Conservation (phyloP, 2,797 vertebrate species). For the Sebastes hopkinsi region DNA sequence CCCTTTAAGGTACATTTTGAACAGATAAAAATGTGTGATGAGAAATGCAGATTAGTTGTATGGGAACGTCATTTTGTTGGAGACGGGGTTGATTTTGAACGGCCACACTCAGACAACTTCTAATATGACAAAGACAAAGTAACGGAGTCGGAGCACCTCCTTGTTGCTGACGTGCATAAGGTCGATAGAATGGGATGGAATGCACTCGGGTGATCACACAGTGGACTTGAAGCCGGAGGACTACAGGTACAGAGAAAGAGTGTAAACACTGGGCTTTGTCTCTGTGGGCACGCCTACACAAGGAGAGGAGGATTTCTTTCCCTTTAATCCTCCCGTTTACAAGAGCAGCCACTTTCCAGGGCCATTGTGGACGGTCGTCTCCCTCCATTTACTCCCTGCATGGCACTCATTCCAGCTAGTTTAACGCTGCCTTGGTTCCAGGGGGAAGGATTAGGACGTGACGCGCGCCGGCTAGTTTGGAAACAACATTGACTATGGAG, state of each 20-base stretch:
- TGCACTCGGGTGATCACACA: slow-evolving; percentile 25
- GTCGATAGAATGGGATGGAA: not conserved
- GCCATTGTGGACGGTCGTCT: slow-evolving; percentile 82
- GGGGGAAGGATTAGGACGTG: slow-evolving; percentile 82
- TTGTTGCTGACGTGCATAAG: not conserved
- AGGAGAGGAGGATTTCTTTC: slow-evolving; percentile 74
- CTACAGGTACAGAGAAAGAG: slow-evolving; percentile 39
- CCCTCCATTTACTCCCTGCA: slow-evolving; percentile 83
- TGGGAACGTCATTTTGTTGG: no score
- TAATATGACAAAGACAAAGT: not conserved
- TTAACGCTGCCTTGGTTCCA: slow-evolving; percentile 81
- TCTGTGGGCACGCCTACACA: slow-evolving; percentile 72
- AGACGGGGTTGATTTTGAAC: no score
- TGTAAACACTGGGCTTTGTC: slow-evolving; percentile 78
- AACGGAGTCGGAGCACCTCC: not conserved
- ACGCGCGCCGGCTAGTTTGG: slow-evolving; percentile 62
- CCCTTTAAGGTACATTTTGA: no score
- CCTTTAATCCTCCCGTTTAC: slow-evolving; percentile 85
- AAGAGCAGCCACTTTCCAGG: slow-evolving; percentile 80
- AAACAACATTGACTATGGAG: slow-evolving; percentile 70
- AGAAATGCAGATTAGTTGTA: no score
- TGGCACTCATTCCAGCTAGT: slow-evolving; percentile 83
- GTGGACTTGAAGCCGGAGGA: slow-evolving; percentile 24
- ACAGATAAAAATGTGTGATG: no score
- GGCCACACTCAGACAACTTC: not conserved